Base-by-base conservation (phyloP, 2,888 invertebrate genomes). In the Thera britannica region DNA sequence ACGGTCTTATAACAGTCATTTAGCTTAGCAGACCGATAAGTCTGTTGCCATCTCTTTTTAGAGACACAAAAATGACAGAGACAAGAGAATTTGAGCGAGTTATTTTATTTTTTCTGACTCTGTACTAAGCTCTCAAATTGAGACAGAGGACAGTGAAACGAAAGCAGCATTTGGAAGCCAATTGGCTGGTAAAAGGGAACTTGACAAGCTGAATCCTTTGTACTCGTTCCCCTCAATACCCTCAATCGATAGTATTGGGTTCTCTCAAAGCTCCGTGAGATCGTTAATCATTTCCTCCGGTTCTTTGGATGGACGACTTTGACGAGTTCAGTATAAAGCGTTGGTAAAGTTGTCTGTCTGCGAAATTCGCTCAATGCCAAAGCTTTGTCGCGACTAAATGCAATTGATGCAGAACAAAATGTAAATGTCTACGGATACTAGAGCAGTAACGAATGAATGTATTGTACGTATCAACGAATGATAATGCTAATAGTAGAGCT, bases 211-310 rank as follows among this genome's bases (percentile, higher is more conserved):
- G 38, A 54, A 60, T 52, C 61, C 58, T 68, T 68, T 68, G 64
- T 65, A 58, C 23, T 51, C 38, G 46, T 64, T 52, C 7, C 52
- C 52, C 52, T 34, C 52, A 52, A 52, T 52, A 34, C 38, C 35
- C 46, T 57, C 54, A 60, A 52, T 61, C 68, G 61, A 68, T 62
- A 54, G 64, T 48, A 61, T 64, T 68, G 68, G 60, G 48, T 52
- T 9, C 34, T 34, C 64, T 67, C 58, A 58, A 61, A 65, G 52
- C 52, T 51, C 60, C 48, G 38, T 41, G 54, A 61, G 64, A 64
- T 64, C 61, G 36, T 64, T 68, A 61, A 68, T 68, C 64, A 68
- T 65, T 64, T 68, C 68, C 51, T 60, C 36, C 41, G 36, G 60
- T 9, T 48, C 34, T 58, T 58, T 66, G 54, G 58, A 48, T 57